phyloP scores from a whole-genome alignment of 2,113 vertebrate genomes.

The Microcebus jonahi region DNA sequence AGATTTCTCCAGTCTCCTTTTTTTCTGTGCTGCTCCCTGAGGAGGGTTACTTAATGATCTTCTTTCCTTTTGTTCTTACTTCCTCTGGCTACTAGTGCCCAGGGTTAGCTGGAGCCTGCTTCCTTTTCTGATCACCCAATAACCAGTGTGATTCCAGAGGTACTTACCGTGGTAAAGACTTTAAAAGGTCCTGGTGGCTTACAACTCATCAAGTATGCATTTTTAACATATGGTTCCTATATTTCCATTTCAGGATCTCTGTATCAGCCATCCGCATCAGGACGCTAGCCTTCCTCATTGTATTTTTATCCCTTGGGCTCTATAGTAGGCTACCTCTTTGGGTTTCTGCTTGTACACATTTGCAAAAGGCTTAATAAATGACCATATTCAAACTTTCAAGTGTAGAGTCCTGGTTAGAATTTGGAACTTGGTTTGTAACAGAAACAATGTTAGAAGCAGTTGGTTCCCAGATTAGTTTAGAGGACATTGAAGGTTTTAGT shows the following conservation, averaged over 20 bases:
- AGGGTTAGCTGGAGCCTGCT: neutral
- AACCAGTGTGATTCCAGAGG: neutral
- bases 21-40: neutral
- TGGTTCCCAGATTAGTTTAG: neutral
- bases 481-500: neutral
- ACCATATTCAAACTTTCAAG: neutral
- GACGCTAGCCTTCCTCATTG: neutral
- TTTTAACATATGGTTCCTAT: neutral
- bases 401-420: neutral
- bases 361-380: neutral
- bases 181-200: conserved; percentile 15
- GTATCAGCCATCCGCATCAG: neutral
- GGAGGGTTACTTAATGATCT: neutral
- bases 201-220: neutral
- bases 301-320: neutral
- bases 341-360: neutral
- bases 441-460: neutral
- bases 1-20: neutral
- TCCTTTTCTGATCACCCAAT: neutral
- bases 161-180: neutral
- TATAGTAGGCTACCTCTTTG: neutral
- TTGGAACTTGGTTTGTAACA: neutral
- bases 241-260: neutral
- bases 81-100: neutral
- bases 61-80: neutral